These are phyloP conservation scores for Phasia obesa DNA, from an alignment of 2,888 invertebrate species.

Conservation along the genomic window DNA sequence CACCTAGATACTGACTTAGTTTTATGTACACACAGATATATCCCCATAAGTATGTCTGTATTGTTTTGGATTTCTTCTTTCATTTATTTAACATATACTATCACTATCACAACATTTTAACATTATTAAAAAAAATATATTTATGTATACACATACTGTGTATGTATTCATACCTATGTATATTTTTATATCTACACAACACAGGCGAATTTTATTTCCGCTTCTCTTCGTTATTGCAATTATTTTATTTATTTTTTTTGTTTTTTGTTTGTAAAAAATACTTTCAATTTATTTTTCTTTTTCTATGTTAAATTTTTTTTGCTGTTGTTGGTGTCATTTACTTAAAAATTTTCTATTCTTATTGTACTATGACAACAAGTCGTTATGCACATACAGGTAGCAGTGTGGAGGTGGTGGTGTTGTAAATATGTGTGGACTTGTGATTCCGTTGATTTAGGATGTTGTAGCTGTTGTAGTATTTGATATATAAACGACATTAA, in stretches of 20 bases:
- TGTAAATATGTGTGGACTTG: constrained; percentile 13
- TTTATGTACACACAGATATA: constrained; percentile 6
- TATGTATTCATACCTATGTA: neutral
- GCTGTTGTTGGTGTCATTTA: constrained; percentile 40
- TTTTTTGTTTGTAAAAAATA: constrained; percentile 9
- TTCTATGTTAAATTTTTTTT: neutral
- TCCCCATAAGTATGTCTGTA: constrained; percentile 6
- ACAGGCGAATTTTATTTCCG: constrained; percentile 42
- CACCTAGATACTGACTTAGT: constrained; percentile 20
- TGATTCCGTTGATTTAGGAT: constrained; percentile 58
- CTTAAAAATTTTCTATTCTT: constrained; percentile 41
- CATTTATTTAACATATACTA: constrained; percentile 34
- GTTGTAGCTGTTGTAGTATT: constrained; percentile 50
- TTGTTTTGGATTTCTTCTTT: constrained; percentile 45
- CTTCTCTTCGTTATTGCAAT: constrained; percentile 14
- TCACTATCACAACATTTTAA: constrained; percentile 47
- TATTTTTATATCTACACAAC: constrained; percentile 7
- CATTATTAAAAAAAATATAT: neutral
- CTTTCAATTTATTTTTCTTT: constrained; percentile 37
- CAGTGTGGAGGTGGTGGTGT: neutral
- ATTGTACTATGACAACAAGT: constrained; percentile 40
- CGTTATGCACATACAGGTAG: constrained; percentile 37
- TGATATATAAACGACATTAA: constrained; percentile 72
- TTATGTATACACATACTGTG: neutral
- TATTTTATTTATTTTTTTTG: constrained; percentile 15